Evolutionary conservation across 1,140 invertebrate genomes (phyloP).

Genomic region (Orius insidiosus): DNA sequence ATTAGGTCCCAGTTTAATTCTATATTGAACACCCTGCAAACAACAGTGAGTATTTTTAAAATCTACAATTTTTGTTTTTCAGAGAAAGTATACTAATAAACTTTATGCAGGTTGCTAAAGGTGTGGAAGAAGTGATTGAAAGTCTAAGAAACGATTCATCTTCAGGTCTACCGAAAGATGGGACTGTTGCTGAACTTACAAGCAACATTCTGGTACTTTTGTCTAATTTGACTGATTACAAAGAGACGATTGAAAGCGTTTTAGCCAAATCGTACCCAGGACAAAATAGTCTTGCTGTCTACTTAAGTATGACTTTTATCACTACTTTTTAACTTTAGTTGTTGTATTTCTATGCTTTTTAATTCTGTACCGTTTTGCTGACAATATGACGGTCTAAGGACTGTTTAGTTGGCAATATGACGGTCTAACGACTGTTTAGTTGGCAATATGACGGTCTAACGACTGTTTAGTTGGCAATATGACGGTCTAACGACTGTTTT

Average conservation of each 20-base stretch:
- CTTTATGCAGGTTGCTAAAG: slow-evolving; percentile 52
- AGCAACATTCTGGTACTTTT: slow-evolving; percentile 81
- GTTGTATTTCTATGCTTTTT: too few relatives aligned
- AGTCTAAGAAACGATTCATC: slow-evolving; percentile 70
- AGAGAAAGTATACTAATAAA: too few relatives aligned
- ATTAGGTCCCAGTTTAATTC: slow-evolving; percentile 53
- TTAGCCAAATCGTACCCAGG: slow-evolving; percentile 23
- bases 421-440: too few relatives aligned
- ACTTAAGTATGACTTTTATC: slow-evolving; percentile 41
- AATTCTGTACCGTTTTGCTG: too few relatives aligned
- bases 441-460: too few relatives aligned
- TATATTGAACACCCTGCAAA: slow-evolving; percentile 53
- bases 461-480: too few relatives aligned
- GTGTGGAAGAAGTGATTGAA: slow-evolving; percentile 84
- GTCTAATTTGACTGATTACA: slow-evolving; percentile 64
- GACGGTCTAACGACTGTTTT: too few relatives aligned
- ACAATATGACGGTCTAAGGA: too few relatives aligned
- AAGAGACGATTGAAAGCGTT: slow-evolving; percentile 51
- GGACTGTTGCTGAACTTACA: slow-evolving; percentile 89
- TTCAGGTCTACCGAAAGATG: slow-evolving; percentile 75
- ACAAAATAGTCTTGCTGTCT: slow-evolving; percentile 27
- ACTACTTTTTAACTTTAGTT: too few relatives aligned
- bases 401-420: too few relatives aligned
- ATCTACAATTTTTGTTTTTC: slow-evolving; percentile 15
- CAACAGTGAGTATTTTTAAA: slow-evolving; percentile 36